Evolutionary conservation across 2,113 vertebrate species (phyloP).

Genomic region (Pantherophis guttatus): DNA sequence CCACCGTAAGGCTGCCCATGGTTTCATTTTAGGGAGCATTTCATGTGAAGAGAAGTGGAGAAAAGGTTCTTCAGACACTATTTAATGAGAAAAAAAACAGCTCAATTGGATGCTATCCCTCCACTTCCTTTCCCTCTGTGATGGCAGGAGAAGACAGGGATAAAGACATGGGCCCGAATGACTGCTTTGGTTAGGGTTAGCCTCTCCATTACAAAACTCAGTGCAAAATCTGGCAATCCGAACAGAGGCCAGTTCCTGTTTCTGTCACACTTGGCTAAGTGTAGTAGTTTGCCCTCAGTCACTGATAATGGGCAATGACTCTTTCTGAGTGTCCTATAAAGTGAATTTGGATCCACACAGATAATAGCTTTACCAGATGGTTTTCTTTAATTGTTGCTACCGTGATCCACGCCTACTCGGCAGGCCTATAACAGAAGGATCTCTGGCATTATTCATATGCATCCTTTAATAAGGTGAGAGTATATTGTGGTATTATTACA

Average conservation of each 20-base stretch:
- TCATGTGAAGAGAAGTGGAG: not conserved
- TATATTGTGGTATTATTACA: not conserved
- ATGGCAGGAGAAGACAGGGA: not conserved
- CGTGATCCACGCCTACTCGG: not conserved
- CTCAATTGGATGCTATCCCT: not conserved
- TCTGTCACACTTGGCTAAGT: conserved; percentile 17
- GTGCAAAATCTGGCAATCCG: not conserved
- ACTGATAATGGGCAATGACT: conserved; percentile 21
- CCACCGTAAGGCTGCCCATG: not conserved
- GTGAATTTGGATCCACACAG: conserved; percentile 13
- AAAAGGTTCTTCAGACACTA: not conserved
- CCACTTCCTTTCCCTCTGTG: not conserved
- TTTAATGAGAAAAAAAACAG: not conserved
- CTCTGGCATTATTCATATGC: not conserved
- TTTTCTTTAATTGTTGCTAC: conserved; percentile 28
- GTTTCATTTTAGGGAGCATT: not conserved
- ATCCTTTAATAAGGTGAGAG: not conserved
- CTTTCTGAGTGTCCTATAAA: conserved; percentile 14
- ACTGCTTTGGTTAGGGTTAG: not conserved
- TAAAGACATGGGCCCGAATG: not conserved
- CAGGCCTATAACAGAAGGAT: conserved; percentile 18
- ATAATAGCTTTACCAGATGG: conserved; percentile 25
- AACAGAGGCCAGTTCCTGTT: not conserved
- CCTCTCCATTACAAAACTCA: not conserved
- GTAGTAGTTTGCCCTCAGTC: conserved; percentile 12